Percentiles rank a stretch among this genome's conserved stretches.
Evolutionary conservation across 2,888 invertebrate genomes (phyloP).

Genomic region (Serripes groenlandicus): DNA sequence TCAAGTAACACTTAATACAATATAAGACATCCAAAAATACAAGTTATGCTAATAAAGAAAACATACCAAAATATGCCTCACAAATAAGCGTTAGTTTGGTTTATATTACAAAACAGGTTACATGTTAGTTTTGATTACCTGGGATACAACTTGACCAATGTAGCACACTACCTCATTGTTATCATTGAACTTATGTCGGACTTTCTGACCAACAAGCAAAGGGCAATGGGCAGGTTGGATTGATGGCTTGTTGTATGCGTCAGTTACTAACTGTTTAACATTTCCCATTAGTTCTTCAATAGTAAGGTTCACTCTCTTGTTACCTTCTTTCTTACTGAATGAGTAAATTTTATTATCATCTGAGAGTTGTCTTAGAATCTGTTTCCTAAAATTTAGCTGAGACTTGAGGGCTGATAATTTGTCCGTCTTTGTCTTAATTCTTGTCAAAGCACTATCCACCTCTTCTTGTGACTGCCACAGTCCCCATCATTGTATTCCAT

Average conservation of each 20-base stretch:
- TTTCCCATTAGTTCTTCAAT: not conserved
- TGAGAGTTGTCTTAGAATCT: conserved; percentile 34
- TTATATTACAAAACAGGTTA: too few relatives aligned
- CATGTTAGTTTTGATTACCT: not conserved
- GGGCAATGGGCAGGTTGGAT: not conserved
- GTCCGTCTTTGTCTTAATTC: conserved; percentile 37
- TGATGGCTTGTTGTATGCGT: not conserved
- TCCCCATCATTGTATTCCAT: conserved; percentile 48
- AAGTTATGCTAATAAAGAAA: too few relatives aligned
- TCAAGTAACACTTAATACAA: too few relatives aligned
- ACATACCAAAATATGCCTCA: too few relatives aligned
- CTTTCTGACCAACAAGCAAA: not conserved
- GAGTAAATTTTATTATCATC: not conserved
- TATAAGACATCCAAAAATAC: too few relatives aligned
- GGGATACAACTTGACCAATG: conserved; percentile 1
- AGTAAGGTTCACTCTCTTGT: conserved; percentile 9
- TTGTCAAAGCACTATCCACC: conserved; percentile 37
- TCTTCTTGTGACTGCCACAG: conserved; percentile 57
- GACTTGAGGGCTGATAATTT: conserved; percentile 28
- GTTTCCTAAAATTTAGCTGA: conserved; percentile 42
- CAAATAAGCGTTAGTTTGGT: too few relatives aligned
- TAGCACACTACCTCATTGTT: not conserved
- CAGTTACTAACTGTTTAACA: conserved; percentile 1
- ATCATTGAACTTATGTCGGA: conserved; percentile 6
- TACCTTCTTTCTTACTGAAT: conserved; percentile 16